A percentile compares a stretch with the other conserved stretches of the same genome.
Evolutionary conservation across 2,113 vertebrate species (phyloP).

Genomic region (Microcebus griseorufus): DNA sequence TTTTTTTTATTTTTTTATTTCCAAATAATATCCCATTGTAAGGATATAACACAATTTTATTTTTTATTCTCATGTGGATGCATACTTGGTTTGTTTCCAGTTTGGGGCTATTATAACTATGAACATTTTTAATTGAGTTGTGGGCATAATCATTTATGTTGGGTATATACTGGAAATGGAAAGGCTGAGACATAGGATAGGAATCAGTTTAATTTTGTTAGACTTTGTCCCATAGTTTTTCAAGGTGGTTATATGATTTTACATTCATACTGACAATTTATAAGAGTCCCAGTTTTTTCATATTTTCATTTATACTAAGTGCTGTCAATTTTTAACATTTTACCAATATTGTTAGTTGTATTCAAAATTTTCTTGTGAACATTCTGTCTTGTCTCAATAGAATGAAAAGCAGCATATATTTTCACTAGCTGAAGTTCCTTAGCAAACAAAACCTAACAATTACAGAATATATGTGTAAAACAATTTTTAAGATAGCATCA

Average conservation of each 20-base stretch:
- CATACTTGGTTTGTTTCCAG: not conserved
- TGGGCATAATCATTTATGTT: not conserved
- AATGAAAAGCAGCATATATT: not conserved
- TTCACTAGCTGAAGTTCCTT: not conserved
- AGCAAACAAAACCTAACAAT: not conserved
- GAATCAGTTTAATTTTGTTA: not conserved
- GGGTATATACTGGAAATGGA: not conserved
- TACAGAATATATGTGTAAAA: not conserved
- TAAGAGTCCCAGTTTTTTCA: not conserved
- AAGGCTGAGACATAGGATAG: not conserved
- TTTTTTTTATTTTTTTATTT: not conserved
- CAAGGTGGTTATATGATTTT: not conserved
- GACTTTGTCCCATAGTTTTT: not conserved
- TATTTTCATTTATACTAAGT: not conserved
- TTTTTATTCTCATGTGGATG: not conserved
- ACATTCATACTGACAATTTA: not conserved
- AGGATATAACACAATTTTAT: not conserved
- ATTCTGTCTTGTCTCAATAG: not conserved
- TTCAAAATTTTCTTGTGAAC: not conserved
- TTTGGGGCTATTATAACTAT: not conserved
- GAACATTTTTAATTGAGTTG: not conserved
- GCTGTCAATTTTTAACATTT: not conserved
- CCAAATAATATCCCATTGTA: not conserved
- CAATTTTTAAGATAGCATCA: not conserved
- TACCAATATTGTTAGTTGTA: not conserved